Percentiles rank a stretch among this genome's conserved stretches.
Conservation (phyloP, 2,888 invertebrate genomes). For the Acanthosepion lycidas region DNA sequence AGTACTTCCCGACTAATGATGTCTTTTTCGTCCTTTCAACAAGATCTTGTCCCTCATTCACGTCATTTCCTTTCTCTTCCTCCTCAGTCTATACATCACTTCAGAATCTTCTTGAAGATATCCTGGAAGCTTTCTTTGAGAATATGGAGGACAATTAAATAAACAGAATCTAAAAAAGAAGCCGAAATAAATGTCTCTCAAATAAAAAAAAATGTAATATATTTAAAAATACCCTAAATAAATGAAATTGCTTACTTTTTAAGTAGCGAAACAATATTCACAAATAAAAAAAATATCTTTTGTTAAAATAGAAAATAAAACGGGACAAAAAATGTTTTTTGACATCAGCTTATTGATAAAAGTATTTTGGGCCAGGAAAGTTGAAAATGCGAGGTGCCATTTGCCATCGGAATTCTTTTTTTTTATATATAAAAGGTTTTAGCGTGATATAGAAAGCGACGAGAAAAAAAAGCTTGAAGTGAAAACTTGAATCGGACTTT, state of each 20-base stretch:
- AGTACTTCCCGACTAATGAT: slow-evolving; percentile 33
- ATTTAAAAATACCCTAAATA: neutral
- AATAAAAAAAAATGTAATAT: neutral
- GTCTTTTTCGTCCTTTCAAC: slow-evolving; percentile 33
- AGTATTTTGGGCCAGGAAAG: no score
- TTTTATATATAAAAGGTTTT: no score
- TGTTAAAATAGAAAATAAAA: no score
- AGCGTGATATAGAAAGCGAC: no score
- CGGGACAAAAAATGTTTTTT: no score
- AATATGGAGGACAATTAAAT: neutral
- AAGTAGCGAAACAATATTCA: neutral
- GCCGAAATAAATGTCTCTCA: neutral
- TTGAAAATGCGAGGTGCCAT: no score
- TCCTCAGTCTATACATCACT: neutral
- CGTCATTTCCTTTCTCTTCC: neutral
- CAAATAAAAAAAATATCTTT: neutral
- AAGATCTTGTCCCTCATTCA: neutral
- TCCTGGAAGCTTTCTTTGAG: slow-evolving; percentile 33
- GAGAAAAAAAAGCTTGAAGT: no score
- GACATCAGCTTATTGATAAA: no score
- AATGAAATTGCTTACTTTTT: neutral
- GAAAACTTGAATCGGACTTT: no score
- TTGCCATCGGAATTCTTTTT: no score
- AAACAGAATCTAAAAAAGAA: neutral
- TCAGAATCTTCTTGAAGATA: neutral